phyloP scores from a whole-genome alignment of 2,888 invertebrate genomes.

The Smittia sp. region DNA sequence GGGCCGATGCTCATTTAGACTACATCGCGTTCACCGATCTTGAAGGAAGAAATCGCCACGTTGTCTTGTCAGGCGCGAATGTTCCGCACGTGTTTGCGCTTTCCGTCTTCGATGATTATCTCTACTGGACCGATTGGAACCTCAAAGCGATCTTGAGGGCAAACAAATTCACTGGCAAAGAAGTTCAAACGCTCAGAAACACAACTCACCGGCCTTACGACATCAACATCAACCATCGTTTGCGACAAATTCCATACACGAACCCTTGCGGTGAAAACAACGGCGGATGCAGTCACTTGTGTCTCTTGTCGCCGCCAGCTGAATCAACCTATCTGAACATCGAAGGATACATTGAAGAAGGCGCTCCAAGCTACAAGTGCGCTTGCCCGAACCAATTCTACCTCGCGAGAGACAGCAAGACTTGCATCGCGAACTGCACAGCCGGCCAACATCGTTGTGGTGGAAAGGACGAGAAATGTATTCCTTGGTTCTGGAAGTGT shows the following conservation, averaged over 20 bases:
- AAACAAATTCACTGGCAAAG: slow-evolving; percentile 83
- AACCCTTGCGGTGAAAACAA: slow-evolving; percentile 93
- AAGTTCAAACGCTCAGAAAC: slow-evolving; percentile 73
- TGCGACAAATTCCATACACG: slow-evolving; percentile 76
- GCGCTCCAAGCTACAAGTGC: slow-evolving; percentile 76
- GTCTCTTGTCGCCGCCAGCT: slow-evolving; percentile 80
- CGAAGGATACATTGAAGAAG: slow-evolving; percentile 77
- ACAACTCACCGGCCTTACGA: slow-evolving; percentile 95
- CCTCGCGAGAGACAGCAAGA: slow-evolving; percentile 74
- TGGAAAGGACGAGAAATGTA: slow-evolving; percentile 67
- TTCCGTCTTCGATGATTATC: slow-evolving; percentile 86
- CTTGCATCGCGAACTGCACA: slow-evolving; percentile 93
- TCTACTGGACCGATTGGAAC: slow-evolving; percentile 99
- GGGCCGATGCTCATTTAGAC: slow-evolving; percentile 97
- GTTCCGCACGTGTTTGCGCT: slow-evolving; percentile 97
- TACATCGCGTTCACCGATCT: slow-evolving; percentile 94
- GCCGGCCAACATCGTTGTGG: slow-evolving; percentile 61
- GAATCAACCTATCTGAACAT: slow-evolving; percentile 73
- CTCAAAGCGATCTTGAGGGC: slow-evolving; percentile 86
- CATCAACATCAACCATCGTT: slow-evolving; percentile 85
- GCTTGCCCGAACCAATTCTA: slow-evolving; percentile 95
- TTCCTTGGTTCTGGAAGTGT: slow-evolving; percentile 76
- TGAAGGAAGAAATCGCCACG: slow-evolving; percentile 83
- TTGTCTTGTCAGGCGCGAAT: slow-evolving; percentile 71
- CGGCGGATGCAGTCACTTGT: slow-evolving; percentile 94